Conservation (phyloP, 2,113 vertebrate species). For the Pituophis catenifer region DNA sequence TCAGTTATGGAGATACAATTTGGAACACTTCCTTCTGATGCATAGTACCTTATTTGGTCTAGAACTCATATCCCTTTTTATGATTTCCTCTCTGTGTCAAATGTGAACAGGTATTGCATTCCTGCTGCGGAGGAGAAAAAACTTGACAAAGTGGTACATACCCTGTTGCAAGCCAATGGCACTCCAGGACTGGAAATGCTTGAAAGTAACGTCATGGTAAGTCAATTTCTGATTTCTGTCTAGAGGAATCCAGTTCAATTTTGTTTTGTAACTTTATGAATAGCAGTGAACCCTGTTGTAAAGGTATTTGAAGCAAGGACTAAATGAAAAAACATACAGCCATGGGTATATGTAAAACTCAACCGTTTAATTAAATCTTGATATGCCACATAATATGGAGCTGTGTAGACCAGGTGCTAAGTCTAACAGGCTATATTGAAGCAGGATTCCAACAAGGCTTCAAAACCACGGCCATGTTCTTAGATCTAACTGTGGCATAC, state of each 20-base stretch:
- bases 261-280: conserved; percentile 11
- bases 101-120: conserved; percentile 90
- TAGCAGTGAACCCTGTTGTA: neutral
- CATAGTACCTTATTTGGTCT: conserved; percentile 22
- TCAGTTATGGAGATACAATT: neutral
- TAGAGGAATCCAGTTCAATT: neutral
- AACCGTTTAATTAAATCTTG: conserved; percentile 15
- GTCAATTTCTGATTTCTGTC: conserved; percentile 29
- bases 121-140: conserved; percentile 98
- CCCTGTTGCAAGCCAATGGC: conserved; percentile 97
- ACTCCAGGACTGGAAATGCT: conserved; percentile 98
- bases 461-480: neutral
- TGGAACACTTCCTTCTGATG: neutral
- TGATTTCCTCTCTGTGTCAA: conserved; percentile 5
- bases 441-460: neutral
- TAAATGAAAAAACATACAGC: neutral
- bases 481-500: neutral
- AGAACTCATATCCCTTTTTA: conserved; percentile 22
- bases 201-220: conserved; percentile 97
- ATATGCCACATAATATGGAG: neutral
- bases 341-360: neutral
- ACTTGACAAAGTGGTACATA: conserved; percentile 98
- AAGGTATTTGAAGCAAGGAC: conserved; percentile 3
- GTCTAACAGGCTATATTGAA: neutral
- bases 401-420: neutral